Evolutionary conservation across 2,113 vertebrate species (phyloP).

Genomic region (Hippocampus zosterae): DNA sequence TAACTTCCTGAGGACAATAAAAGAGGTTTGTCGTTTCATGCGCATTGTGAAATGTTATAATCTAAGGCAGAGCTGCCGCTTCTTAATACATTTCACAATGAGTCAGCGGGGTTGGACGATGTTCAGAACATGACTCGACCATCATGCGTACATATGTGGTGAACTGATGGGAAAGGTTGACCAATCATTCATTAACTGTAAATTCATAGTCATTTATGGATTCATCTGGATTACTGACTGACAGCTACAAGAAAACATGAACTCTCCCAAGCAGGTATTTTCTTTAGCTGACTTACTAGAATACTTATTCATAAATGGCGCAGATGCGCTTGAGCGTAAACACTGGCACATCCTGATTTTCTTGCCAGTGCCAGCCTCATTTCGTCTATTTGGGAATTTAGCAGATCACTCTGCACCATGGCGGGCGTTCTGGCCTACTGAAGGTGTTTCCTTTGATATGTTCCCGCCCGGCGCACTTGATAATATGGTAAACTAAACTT

Average conservation of each 20-base stretch:
- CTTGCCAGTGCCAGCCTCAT: no score
- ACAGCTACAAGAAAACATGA: not conserved
- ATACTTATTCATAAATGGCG: no score
- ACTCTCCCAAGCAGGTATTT: constrained; percentile 1
- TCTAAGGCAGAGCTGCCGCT: not conserved
- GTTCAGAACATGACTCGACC: not conserved
- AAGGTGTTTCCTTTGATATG: no score
- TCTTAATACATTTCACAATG: not conserved
- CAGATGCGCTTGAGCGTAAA: no score
- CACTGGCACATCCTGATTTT: no score
- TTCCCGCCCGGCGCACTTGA: no score
- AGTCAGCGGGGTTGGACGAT: not conserved
- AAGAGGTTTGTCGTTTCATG: constrained; percentile 27
- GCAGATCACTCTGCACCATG: no score
- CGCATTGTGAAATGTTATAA: not conserved
- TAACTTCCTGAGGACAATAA: constrained; percentile 58
- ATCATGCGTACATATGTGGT: not conserved
- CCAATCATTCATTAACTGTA: not conserved
- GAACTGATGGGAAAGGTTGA: not conserved
- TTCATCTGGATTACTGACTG: not conserved
- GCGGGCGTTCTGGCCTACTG: no score
- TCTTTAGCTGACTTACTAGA: not conserved
- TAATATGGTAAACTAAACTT: no score
- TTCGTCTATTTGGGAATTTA: no score
- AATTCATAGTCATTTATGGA: not conserved